Base-by-base conservation (phyloP, 2,113 vertebrate genomes). In the Taurulus bubalis region DNA sequence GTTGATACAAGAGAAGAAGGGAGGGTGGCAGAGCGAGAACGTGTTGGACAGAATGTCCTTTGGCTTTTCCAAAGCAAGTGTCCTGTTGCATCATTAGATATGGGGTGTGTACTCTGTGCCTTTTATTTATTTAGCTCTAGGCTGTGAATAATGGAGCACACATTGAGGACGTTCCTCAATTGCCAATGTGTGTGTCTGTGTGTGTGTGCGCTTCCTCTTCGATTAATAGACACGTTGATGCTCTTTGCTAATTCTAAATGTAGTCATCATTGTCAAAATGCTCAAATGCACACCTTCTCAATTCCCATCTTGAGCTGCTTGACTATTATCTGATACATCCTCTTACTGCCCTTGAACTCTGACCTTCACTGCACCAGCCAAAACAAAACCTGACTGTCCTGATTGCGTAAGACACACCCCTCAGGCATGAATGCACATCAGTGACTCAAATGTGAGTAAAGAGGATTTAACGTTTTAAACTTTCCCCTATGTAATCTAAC, bases 381-480 rank as follows among this genome's bases (percentile, higher is more conserved):
- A 89, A 88, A 86, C 77, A 84, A 79, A 87, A 88, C 40, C 66
- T 24, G 0, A 63, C 78, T 67, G 78, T 68, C n/a, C 68, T 14
- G 83, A 70, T 90, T 90, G 45, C 86, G 72, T 85, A 88, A 91
- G 80, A 63, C 72, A 40, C 77, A 68, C 1, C 28, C 40, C 58
- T 38, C 76, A 72, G 24, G 5, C 49, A 79, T 65, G 77, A 83
- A 30, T 53, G 30, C 67, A 67, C 76, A 51, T 71, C 32, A 77
- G 14, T 36, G 75, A 82, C 78, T 83, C 63, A n/a, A 59, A 30
- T 49, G 68, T 36, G 38, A 53, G 38, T 84, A 78, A 32, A 89
- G 80, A 85, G 77, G 77, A 84, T 90, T 88, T 90, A 59, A 72
- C 30, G 71, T 91, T 86, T 80, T 42, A 71, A 72, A 73, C 66